A percentile compares a stretch with the other conserved stretches of the same genome.
Conservation (phyloP, 2,888 invertebrate genomes). For the Metalampra italica region DNA sequence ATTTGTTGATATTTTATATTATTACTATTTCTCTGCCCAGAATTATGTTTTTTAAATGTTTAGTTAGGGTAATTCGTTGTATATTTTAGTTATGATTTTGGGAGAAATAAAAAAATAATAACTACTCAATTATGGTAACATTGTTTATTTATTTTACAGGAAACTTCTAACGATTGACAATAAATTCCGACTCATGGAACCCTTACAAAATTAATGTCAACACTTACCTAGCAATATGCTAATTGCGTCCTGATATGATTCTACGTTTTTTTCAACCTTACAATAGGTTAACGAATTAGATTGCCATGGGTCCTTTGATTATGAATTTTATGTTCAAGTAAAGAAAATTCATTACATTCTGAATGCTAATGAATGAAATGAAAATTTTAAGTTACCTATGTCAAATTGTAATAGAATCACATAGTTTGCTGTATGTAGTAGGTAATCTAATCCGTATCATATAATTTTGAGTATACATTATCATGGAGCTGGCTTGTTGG, state of each 20-base stretch:
- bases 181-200: conserved; percentile 64
- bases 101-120: conserved; percentile 42
- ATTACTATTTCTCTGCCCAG: background rate
- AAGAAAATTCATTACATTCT: background rate
- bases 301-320: background rate
- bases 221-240: conserved; percentile 67
- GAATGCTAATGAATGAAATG: no score
- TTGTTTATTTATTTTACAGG: conserved; percentile 75
- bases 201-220: conserved; percentile 74
- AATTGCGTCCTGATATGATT: conserved; percentile 68
- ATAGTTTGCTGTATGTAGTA: background rate
- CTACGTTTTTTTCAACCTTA: conserved; percentile 47
- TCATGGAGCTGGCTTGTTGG: background rate
- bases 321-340: background rate
- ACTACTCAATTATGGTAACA: conserved; percentile 56
- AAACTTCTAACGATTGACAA: conserved; percentile 74
- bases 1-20: conserved; percentile 15
- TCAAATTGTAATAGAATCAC: no score
- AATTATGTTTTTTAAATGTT: background rate
- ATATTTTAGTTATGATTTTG: conserved; percentile 11
- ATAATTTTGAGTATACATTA: background rate
- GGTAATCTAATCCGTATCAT: background rate
- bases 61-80: background rate
- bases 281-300: conserved; percentile 27
- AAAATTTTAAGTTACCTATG: background rate